A percentile compares a stretch with the other conserved stretches of the same genome.
These are phyloP conservation scores for Rhamphomyia laevipes DNA, from an alignment of 2,888 invertebrate species.

Conservation along the genomic window DNA sequence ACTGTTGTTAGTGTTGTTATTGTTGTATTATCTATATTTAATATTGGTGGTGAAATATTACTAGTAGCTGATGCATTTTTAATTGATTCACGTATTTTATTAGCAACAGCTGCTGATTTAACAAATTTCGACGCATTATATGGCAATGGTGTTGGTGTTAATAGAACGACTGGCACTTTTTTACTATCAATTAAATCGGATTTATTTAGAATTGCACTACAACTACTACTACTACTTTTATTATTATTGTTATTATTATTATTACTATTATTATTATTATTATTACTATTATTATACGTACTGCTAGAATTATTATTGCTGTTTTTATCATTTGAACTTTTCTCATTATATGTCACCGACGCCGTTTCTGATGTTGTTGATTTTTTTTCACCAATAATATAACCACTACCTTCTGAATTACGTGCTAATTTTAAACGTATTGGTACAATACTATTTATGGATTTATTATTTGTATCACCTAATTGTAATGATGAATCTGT, in stretches of 20 bases:
- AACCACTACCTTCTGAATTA: constrained; percentile 62
- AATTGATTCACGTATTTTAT: no score
- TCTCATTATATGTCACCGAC: constrained; percentile 14
- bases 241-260: not conserved
- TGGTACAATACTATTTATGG: constrained; percentile 45
- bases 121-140: not conserved
- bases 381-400: constrained; percentile 28
- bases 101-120: no score
- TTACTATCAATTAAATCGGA: not conserved
- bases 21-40: not conserved
- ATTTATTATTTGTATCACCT: not conserved
- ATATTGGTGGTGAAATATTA: no score
- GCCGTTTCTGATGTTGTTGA: constrained; percentile 12
- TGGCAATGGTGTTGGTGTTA: not conserved
- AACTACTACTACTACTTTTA: not conserved
- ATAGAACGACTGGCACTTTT: not conserved
- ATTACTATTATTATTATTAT: not conserved
- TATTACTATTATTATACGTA: not conserved
- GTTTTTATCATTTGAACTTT: constrained; percentile 9
- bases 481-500: constrained; percentile 3
- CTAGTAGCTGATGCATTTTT: no score
- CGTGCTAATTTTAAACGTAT: constrained; percentile 75
- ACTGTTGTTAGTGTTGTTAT: constrained; percentile 15
- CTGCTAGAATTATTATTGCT: constrained; percentile 1
- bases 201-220: not conserved